Evolutionary conservation across 2,113 vertebrate genomes (phyloP).

Genomic region (Trematomus loennbergii): DNA sequence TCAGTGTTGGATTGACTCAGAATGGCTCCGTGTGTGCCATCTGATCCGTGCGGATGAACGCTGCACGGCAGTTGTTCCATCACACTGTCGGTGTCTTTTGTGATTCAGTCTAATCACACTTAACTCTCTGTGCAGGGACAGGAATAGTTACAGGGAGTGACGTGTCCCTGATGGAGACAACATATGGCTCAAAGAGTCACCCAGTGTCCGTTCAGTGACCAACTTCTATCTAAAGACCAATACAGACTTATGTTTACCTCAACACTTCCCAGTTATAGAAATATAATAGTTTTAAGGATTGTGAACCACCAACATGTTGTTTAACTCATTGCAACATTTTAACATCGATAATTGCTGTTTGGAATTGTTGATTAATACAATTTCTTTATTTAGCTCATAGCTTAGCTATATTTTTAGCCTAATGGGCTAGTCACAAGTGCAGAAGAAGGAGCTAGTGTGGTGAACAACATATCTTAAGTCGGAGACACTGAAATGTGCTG

Average conservation of each 20-base stretch:
- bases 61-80: conserved; percentile 6
- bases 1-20: conserved; percentile 10
- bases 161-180: conserved; percentile 1
- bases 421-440: not conserved
- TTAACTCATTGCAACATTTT: not conserved
- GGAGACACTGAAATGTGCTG: too few species aligned
- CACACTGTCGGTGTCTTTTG: conserved; percentile 5
- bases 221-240: not conserved
- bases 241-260: not conserved
- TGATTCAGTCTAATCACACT: conserved; percentile 28
- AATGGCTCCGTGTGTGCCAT: conserved; percentile 6
- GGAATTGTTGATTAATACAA: not conserved
- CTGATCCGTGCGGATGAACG: conserved; percentile 19
- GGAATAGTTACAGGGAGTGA: conserved; percentile 38
- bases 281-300: not conserved
- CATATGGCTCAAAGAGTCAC: conserved; percentile 10
- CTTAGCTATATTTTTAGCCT: not conserved
- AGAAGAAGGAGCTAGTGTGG: not conserved
- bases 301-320: not conserved
- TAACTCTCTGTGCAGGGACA: not conserved
- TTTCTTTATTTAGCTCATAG: not conserved
- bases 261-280: not conserved
- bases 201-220: not conserved
- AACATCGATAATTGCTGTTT: not conserved
- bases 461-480: too few species aligned